These are phyloP conservation scores for Eremobia ochroleuca DNA, from an alignment of 2,888 invertebrate genomes.

Conservation along the genomic window DNA sequence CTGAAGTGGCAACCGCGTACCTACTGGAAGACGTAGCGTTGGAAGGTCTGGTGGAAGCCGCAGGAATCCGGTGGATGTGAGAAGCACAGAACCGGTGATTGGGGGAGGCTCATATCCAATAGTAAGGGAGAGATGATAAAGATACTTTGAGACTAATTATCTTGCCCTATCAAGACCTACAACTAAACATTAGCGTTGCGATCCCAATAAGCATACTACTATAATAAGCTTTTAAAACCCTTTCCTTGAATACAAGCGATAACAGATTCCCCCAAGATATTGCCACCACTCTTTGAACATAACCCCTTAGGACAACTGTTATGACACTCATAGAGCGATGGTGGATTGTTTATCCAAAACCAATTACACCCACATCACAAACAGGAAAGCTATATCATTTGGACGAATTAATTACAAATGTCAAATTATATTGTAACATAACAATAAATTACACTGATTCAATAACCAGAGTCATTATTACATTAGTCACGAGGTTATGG, in stretches of 20 bases:
- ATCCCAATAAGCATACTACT: neutral
- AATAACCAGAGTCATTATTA: constrained; percentile 48
- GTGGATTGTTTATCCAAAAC: neutral
- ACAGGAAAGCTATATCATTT: neutral
- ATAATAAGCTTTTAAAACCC: neutral
- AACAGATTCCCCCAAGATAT: constrained; percentile 1
- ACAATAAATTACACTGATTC: constrained; percentile 33
- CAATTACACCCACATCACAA: constrained; percentile 7
- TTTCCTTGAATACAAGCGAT: no score
- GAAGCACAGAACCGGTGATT: neutral
- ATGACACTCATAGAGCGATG: neutral
- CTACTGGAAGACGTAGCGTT: neutral
- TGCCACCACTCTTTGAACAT: neutral
- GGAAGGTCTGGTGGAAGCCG: neutral
- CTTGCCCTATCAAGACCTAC: neutral
- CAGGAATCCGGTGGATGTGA: neutral
- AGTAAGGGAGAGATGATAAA: neutral
- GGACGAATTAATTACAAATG: constrained; percentile 13
- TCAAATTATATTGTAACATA: constrained; percentile 26
- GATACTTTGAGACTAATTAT: neutral
- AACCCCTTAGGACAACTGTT: neutral
- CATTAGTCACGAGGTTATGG: constrained; percentile 63
- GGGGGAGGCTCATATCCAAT: neutral
- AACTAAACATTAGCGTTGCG: neutral
- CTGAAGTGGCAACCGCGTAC: neutral